These are phyloP conservation scores for Pandemis cinnamomeana DNA, from an alignment of 2,888 invertebrate species.

Conservation along the genomic window DNA sequence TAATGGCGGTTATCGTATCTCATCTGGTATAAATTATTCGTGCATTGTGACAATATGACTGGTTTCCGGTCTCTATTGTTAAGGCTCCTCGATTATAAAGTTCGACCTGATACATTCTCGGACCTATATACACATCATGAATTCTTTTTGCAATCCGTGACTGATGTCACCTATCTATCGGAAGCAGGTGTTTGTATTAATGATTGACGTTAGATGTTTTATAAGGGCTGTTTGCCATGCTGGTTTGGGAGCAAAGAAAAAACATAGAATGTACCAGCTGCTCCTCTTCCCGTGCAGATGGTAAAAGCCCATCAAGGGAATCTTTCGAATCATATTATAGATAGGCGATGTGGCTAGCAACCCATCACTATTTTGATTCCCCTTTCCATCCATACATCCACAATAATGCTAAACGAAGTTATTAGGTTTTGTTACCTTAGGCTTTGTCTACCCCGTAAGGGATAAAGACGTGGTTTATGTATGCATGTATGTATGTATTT, in stretches of 20 bases:
- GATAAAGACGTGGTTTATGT: too few species aligned
- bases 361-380: too few species aligned
- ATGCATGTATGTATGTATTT: neutral
- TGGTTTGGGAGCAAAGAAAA: too few species aligned
- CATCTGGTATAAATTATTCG: slow-evolving; percentile 39
- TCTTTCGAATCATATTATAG: too few species aligned
- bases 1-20: slow-evolving; percentile 38
- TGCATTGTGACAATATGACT: slow-evolving; percentile 40
- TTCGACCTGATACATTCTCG: neutral
- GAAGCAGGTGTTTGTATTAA: slow-evolving; percentile 15
- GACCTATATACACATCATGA: slow-evolving; percentile 1
- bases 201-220: neutral
- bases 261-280: too few species aligned
- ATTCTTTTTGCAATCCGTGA: neutral
- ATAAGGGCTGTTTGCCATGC: neutral
- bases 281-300: too few species aligned
- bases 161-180: neutral
- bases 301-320: too few species aligned
- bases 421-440: too few species aligned
- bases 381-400: too few species aligned
- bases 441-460: too few species aligned
- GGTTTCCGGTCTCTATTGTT: slow-evolving; percentile 37
- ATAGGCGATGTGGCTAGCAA: too few species aligned
- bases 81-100: slow-evolving; percentile 16
- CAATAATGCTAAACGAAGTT: too few species aligned